Percentiles rank a stretch among this genome's conserved stretches.
These are phyloP conservation scores for Alectura lathami DNA, from an alignment of 2,113 vertebrate species.

Conservation along the genomic window DNA sequence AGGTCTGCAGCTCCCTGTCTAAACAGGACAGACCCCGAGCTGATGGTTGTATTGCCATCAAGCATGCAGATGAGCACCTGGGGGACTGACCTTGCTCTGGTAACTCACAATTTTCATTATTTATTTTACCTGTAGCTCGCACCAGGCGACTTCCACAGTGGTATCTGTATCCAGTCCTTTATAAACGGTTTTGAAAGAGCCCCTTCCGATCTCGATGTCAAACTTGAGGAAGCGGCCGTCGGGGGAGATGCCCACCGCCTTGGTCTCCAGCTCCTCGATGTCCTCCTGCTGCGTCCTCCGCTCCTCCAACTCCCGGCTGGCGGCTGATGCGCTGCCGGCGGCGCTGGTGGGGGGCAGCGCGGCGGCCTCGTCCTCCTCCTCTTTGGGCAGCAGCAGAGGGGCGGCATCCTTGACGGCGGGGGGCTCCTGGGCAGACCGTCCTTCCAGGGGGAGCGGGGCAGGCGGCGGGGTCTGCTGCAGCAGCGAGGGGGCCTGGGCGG, in stretches of 20 bases:
- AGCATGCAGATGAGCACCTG: neutral
- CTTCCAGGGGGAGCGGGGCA: conserved; percentile 2
- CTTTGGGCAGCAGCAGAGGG: conserved; percentile 38
- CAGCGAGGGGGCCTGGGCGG: neutral
- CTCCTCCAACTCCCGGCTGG: conserved; percentile 78
- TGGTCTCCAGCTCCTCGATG: conserved; percentile 94
- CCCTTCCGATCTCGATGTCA: conserved; percentile 96
- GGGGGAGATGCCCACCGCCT: conserved; percentile 94
- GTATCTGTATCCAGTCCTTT: conserved; percentile 98
- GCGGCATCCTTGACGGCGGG: conserved; percentile 44
- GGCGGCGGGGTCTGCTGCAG: conserved; percentile 15
- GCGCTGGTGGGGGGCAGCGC: conserved; percentile 23
- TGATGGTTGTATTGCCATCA: neutral
- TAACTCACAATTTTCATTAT: neutral
- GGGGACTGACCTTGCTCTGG: neutral
- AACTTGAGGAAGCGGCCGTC: conserved; percentile 98
- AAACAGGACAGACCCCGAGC: neutral
- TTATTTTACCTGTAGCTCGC: conserved; percentile 91
- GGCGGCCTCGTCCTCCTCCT: conserved; percentile 20
- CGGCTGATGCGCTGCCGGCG: conserved; percentile 73
- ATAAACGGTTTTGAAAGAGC: conserved; percentile 98
- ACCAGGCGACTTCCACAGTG: conserved; percentile 98
- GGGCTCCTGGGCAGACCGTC: conserved; percentile 28
- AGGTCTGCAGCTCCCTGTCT: neutral
- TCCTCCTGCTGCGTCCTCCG: conserved; percentile 88